phyloP scores from a whole-genome alignment of 2,797 vertebrate species.

The Anolis apletophallus region DNA sequence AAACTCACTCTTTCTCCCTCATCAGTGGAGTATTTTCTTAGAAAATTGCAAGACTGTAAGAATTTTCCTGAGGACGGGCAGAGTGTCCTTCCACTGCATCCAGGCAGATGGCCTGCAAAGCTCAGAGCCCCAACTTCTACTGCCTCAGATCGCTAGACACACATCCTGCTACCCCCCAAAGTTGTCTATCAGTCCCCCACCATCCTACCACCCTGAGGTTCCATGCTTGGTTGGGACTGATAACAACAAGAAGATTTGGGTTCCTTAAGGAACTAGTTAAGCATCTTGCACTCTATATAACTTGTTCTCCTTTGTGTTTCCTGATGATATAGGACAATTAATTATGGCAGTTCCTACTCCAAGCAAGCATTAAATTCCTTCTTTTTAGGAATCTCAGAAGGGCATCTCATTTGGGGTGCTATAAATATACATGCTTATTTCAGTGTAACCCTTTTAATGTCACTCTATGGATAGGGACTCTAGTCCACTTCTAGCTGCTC shows the following conservation, averaged over 20 bases:
- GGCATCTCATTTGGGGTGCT: background rate
- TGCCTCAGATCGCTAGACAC: background rate
- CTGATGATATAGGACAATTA: background rate
- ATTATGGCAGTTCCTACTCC: background rate
- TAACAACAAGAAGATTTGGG: background rate
- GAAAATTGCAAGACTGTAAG: background rate
- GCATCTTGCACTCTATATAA: background rate
- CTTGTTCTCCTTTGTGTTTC: background rate
- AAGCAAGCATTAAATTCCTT: background rate
- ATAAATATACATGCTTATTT: slow-evolving; percentile 8
- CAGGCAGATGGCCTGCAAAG: background rate
- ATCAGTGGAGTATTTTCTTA: background rate
- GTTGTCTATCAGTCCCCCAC: too few relatives aligned
- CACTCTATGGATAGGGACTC: background rate
- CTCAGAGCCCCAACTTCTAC: background rate
- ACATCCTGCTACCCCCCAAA: background rate
- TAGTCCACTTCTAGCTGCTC: background rate
- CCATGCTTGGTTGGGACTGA: too few relatives aligned
- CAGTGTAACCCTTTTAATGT: background rate
- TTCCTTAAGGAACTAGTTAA: background rate
- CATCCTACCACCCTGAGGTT: too few relatives aligned
- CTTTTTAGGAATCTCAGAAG: background rate
- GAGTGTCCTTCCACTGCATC: background rate
- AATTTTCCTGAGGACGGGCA: background rate
- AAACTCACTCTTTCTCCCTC: background rate